Conservation (phyloP, 1,140 invertebrate species). For the Caenorhabditis latens region DNA sequence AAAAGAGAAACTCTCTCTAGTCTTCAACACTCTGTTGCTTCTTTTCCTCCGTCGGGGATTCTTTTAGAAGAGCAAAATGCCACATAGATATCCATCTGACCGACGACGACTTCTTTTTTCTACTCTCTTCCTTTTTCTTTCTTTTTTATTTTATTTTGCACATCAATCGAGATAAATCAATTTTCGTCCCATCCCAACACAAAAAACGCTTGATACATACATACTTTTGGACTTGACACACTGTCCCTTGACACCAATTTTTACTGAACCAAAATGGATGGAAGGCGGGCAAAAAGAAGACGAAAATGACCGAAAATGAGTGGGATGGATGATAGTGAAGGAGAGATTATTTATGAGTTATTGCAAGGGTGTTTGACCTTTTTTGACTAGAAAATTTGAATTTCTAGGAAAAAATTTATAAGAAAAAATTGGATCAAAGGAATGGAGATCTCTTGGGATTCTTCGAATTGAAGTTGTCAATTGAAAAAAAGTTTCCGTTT, state of each 20-base stretch:
- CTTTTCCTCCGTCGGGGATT: slow-evolving; percentile 9
- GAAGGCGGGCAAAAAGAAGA: not conserved
- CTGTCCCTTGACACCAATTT: slow-evolving; percentile 43
- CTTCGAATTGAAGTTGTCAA: too few relatives aligned
- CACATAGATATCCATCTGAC: slow-evolving; percentile 49
- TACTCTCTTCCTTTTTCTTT: not conserved
- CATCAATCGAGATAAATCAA: slow-evolving; percentile 53
- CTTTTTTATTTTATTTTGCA: slow-evolving; percentile 21
- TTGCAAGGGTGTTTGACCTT: not conserved
- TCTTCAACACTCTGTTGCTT: too few relatives aligned
- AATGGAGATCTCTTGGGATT: too few relatives aligned
- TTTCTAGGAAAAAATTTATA: too few relatives aligned
- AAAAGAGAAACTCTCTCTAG: too few relatives aligned
- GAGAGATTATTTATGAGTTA: slow-evolving; percentile 31
- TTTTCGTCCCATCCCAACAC: not conserved
- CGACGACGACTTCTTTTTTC: slow-evolving; percentile 13
- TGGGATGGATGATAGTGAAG: not conserved
- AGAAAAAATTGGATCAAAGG: too few relatives aligned
- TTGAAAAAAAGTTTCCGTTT: not conserved
- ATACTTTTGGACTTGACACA: not conserved
- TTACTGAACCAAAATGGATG: not conserved
- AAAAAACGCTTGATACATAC: not conserved
- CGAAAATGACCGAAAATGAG: slow-evolving; percentile 15
- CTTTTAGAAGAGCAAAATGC: not conserved
- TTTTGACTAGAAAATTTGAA: too few relatives aligned